Percentiles rank a stretch among this genome's conserved stretches.
phyloP scores from a whole-genome alignment of 1,140 invertebrate genomes.

The Neelides sp. region DNA sequence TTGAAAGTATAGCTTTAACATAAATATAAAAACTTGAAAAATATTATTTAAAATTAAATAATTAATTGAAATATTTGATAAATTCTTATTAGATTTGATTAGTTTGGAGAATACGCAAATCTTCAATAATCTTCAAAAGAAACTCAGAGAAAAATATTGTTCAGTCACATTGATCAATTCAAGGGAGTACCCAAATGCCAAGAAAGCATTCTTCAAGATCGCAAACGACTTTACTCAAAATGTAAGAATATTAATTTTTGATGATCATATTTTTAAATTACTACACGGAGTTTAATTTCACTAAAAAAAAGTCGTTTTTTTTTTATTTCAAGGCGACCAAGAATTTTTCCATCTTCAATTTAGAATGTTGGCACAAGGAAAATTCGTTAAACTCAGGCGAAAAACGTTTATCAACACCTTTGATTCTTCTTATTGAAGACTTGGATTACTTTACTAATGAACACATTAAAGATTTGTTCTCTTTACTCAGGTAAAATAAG shows the following conservation, averaged over 20 bases:
- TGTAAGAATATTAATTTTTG: too few species aligned
- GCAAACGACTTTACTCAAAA: slow-evolving; percentile 2
- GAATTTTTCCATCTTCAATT: too few species aligned
- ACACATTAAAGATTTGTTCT: slow-evolving; percentile 14
- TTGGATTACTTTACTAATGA: slow-evolving; percentile 15
- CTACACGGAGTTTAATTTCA: neutral
- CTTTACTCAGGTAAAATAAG: slow-evolving; percentile 13
- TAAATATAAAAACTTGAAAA: too few species aligned
- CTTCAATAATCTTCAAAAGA: too few species aligned
- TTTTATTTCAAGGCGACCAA: slow-evolving; percentile 9
- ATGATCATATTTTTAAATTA: too few species aligned
- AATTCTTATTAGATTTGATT: too few species aligned
- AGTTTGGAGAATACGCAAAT: too few species aligned
- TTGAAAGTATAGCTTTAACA: too few species aligned
- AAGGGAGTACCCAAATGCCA: neutral
- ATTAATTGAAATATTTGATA: too few species aligned
- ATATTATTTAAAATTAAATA: too few species aligned
- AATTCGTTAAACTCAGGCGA: neutral
- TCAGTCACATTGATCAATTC: too few species aligned
- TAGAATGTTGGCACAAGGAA: neutral
- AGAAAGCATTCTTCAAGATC: neutral
- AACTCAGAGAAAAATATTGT: too few species aligned
- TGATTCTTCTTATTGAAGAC: slow-evolving; percentile 20
- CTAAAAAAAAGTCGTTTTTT: neutral
- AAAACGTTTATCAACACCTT: neutral